A percentile compares a stretch with the other conserved stretches of the same genome.
phyloP scores from a whole-genome alignment of 2,888 invertebrate species.

The Lacanobia wlatinum region DNA sequence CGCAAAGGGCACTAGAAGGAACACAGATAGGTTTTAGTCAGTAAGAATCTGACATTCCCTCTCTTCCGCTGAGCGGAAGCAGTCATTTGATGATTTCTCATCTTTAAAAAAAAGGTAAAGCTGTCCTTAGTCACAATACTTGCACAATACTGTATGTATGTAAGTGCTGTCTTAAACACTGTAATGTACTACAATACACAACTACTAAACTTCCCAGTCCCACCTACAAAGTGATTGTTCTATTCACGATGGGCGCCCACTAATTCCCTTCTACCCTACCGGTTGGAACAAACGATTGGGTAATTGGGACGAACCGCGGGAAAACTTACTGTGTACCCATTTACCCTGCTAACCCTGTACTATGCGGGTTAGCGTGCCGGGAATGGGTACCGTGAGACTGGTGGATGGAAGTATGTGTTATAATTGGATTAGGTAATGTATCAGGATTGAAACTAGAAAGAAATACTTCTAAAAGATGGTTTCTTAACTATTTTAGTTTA shows the following conservation, averaged over 20 bases:
- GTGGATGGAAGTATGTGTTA: constrained; percentile 1
- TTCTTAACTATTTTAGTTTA: too few species aligned
- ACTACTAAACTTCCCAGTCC: not conserved
- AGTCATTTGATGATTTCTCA: too few species aligned
- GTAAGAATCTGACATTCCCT: too few species aligned
- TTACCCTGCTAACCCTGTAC: constrained; percentile 43
- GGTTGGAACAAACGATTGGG: constrained; percentile 66
- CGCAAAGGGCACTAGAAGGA: too few species aligned
- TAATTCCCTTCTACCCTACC: constrained; percentile 55
- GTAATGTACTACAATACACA: not conserved
- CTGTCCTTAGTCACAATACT: too few species aligned
- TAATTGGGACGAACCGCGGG: constrained; percentile 62
- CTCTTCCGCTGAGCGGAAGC: too few species aligned
- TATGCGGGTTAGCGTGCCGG: constrained; percentile 32
- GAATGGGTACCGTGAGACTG: constrained; percentile 12
- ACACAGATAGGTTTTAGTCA: too few species aligned
- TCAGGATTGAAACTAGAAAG: not conserved
- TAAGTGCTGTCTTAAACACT: not conserved
- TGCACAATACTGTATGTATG: not conserved
- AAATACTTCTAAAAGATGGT: too few species aligned
- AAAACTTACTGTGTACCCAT: constrained; percentile 55
- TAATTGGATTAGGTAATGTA: constrained; percentile 8
- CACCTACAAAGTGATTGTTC: constrained; percentile 42
- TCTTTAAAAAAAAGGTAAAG: too few species aligned
- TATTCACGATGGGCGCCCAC: constrained; percentile 45